A percentile compares a stretch with the other conserved stretches of the same genome.
Conservation (phyloP, 2,797 vertebrate genomes). For the Cyclura pinguis region DNA sequence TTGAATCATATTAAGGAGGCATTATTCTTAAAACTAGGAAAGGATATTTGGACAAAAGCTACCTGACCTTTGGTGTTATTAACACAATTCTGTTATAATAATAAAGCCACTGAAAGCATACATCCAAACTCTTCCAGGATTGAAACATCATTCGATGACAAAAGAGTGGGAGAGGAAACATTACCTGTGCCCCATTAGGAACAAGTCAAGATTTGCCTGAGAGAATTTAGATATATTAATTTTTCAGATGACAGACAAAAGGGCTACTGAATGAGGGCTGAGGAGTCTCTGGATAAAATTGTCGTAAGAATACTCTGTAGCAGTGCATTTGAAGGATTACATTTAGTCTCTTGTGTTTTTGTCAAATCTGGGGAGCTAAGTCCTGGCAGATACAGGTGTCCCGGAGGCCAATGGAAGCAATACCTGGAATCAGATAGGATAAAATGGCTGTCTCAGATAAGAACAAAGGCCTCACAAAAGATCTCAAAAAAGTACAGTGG, state of each 20-base stretch:
- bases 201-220: not conserved
- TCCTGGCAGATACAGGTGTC: not conserved
- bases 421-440: too few relatives aligned
- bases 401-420: not conserved
- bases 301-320: not conserved
- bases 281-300: slow-evolving; percentile 1
- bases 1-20: slow-evolving; percentile 61
- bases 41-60: slow-evolving; percentile 64
- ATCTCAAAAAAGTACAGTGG: not conserved
- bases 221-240: not conserved
- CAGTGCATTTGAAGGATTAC: not conserved
- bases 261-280: not conserved
- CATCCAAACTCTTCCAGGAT: not conserved
- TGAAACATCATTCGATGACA: not conserved
- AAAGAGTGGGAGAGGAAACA: not conserved
- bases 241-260: not conserved
- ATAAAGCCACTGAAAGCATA: slow-evolving; percentile 45
- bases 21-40: slow-evolving; percentile 62
- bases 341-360: not conserved
- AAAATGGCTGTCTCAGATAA: not conserved
- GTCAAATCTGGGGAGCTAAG: not conserved
- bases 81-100: slow-evolving; percentile 45
- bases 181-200: slow-evolving; percentile 17
- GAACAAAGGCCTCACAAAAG: not conserved
- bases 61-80: slow-evolving; percentile 62